Conservation (phyloP, 1,140 invertebrate species). For the Drosophila repletoides region DNA sequence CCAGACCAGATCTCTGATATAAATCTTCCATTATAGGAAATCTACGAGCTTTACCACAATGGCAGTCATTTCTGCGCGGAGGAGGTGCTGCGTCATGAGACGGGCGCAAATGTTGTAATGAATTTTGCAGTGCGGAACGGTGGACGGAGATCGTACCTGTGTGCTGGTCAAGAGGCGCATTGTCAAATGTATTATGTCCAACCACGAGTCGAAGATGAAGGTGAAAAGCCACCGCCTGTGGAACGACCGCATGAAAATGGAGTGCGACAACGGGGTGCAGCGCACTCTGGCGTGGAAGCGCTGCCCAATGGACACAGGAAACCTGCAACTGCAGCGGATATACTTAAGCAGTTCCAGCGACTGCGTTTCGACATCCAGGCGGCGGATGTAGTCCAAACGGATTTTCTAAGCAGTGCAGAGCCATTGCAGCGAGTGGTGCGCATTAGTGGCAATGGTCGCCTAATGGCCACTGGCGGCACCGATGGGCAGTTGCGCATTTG, state of each 20-base stretch:
- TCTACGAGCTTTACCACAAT: constrained; percentile 94
- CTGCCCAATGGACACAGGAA: constrained; percentile 53
- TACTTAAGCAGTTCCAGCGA: constrained; percentile 84
- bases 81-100: constrained; percentile 94
- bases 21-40: no score
- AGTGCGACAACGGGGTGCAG: constrained; percentile 50
- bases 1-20: no score
- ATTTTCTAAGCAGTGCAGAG: constrained; percentile 86
- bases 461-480: constrained; percentile 95
- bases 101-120: constrained; percentile 95
- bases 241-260: constrained; percentile 71
- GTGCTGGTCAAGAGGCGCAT: constrained; percentile 94
- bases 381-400: constrained; percentile 90
- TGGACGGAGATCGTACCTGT: constrained; percentile 89
- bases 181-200: constrained; percentile 94
- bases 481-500: constrained; percentile 94
- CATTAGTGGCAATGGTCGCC: constrained; percentile 88
- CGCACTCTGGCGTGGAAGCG: constrained; percentile 66
- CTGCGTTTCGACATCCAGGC: constrained; percentile 89
- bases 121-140: constrained; percentile 90
- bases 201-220: constrained; percentile 85
- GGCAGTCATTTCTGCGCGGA: constrained; percentile 91
- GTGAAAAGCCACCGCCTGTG: constrained; percentile 53
- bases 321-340: constrained; percentile 76
- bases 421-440: constrained; percentile 93